Base-by-base conservation (phyloP, 2,888 invertebrate species). In the Perdita meconis region DNA sequence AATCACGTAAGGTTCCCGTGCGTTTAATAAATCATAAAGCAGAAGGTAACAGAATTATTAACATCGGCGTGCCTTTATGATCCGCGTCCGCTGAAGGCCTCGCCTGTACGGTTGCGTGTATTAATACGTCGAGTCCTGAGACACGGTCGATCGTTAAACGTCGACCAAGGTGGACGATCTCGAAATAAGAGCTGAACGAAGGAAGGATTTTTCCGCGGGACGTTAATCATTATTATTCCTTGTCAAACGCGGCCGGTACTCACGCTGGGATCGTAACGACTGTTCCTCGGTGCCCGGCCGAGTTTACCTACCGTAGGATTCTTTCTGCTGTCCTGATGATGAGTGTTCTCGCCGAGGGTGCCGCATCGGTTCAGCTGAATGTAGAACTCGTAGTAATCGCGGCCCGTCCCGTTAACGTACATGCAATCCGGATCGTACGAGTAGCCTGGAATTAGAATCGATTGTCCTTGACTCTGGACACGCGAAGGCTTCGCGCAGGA, bases 401-500 rank as follows among this genome's bases (percentile, higher is more conserved):
- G 94, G 0, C 98, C 98, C 0, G 97, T 97, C 0, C 98, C 98
- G 93, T 98, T 98, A 81, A 98, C 96, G 93, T 98, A 98, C 95
- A 98, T 97, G 91, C 98, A 98, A 92, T 98, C 97, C 0, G 97
- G 97, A 91, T 98, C 98, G 90, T 98, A 97, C 0, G 98, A 97
- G 92, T 98, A 98, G 65, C 98, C 97, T 96, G 92, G 71, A 91
- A 91, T 90, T 87, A 90, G 87, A 87, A 87, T 51, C 76, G 68
- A 86, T 82, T 83, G 84, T 86, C 77, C 76, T 68, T 30, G 13
- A 26, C 24, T 38, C 63, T 2, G 24, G 24, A 16, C 24, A 50
- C n/a, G 38, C 16, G 3, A 34, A n/a, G 19, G 12, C 34, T 38
- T 56, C 38, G 16, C n/a, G 16, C 10, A 19, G 47, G 10, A 47